Evolutionary conservation across 1,140 invertebrate species (phyloP), one percentile per base, ranked within the genome.

Genomic region (Hyposmocoma kahamanoa): DNA sequence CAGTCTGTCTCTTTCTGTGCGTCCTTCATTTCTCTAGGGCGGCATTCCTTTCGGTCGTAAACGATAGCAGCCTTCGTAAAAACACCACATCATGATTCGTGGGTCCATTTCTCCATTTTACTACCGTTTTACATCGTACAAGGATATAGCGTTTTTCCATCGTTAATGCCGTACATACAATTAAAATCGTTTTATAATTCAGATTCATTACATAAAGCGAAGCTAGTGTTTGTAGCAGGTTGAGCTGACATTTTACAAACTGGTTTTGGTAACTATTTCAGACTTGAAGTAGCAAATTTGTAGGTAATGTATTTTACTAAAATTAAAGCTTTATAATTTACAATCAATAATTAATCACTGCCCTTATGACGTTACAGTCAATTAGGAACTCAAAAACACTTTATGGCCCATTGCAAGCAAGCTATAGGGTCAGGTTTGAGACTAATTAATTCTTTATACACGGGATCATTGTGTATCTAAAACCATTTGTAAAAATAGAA

Each of bases 181-280:
- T 65, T 57, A 57, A 22, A 52, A 55, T 19, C 42, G 38, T 38
- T 45, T 55, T 54, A 59, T 54, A 55, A 42, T 26, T 19, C 24
- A 26, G 32, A 38, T 41, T n/a, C 53, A 65, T 67, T 70, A 72
- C 61, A 61, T 66, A 67, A 70, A 59, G 9, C 47, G 30, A 20
- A 22, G 55, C 47, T 50, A 58, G 53, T 66, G 30, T 44, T 50
- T 56, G 51, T 52, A 47, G 53, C 46, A 56, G 55, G 63, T 69
- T 61, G 64, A 17, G 59, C 62, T 77, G 68, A 69, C 73, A 72
- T 77, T 77, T 77, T 47, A 62, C 68, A 70, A 77, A 77, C 73
- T 61, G 50, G 73, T 73, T 76, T 63, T 20, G 30, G 17, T 41
- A 44, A 50, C 44, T 47, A 47, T 43, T 42, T 30, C 42, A 52